Evolutionary conservation across 2,113 vertebrate genomes (phyloP).

Genomic region (Neotragus moschatus): DNA sequence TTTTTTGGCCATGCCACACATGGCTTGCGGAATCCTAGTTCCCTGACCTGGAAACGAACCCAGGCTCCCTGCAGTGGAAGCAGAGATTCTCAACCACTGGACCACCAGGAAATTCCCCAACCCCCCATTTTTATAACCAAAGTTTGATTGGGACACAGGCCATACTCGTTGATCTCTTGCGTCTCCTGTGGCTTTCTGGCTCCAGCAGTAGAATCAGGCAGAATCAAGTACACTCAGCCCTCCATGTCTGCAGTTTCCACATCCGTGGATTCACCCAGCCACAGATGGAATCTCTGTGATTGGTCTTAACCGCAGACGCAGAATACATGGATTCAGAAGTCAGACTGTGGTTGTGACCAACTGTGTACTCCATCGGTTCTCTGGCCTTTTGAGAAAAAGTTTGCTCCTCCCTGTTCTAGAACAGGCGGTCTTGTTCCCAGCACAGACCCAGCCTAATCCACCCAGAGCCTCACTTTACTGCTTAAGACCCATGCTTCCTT

Average conservation of each 20-base stretch:
- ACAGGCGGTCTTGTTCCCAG: background rate
- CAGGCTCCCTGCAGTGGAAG: background rate
- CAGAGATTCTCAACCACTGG: background rate
- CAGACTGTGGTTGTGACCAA: rapidly evolving
- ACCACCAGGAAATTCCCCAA: background rate
- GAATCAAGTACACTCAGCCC: background rate
- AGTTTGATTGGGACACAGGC: background rate
- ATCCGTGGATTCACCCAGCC: background rate
- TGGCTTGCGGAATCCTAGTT: background rate
- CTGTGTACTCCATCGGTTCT: background rate
- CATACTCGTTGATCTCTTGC: rapidly evolving
- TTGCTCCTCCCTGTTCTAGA: background rate
- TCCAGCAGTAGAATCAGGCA: background rate
- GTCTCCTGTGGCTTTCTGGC: background rate
- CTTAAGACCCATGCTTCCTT: background rate
- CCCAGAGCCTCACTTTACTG: background rate
- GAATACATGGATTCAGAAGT: no score
- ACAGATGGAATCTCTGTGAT: background rate
- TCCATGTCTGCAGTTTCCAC: background rate
- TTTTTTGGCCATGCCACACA: background rate
- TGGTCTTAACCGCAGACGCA: rapidly evolving
- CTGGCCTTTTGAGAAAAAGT: background rate
- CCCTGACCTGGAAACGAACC: background rate
- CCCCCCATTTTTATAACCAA: background rate
- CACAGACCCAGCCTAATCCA: background rate